phyloP scores from a whole-genome alignment of 2,797 vertebrate species.

The Syndactyla subalaris region DNA sequence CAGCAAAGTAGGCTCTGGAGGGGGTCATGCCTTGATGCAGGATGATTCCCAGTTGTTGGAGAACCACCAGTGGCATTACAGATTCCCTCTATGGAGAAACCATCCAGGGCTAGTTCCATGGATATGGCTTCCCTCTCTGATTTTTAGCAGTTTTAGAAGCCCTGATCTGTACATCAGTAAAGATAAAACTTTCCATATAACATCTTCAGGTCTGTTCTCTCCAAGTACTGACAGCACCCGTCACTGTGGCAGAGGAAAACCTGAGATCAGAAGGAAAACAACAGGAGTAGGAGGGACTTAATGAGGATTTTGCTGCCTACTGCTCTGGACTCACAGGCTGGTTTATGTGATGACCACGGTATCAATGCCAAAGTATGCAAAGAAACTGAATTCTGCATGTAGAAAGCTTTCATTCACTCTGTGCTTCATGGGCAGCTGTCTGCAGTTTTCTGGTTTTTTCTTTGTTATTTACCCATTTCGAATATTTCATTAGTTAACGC shows the following conservation, averaged over 20 bases:
- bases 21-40: neutral
- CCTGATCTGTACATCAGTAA: neutral
- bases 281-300: neutral
- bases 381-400: neutral
- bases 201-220: neutral
- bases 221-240: neutral
- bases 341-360: neutral
- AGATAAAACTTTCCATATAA: neutral
- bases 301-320: neutral
- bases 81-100: neutral
- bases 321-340: neutral
- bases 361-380: neutral
- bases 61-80: neutral
- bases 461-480: constrained; percentile 8
- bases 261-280: neutral
- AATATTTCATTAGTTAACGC: constrained; percentile 20
- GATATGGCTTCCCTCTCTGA: neutral
- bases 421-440: neutral
- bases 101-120: neutral
- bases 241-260: neutral
- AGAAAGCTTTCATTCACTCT: neutral
- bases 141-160: neutral
- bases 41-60: neutral
- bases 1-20: neutral
- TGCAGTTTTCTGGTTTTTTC: neutral